These are phyloP conservation scores for Creontiades dilutus DNA, from an alignment of 2,888 invertebrate genomes.

Conservation along the genomic window DNA sequence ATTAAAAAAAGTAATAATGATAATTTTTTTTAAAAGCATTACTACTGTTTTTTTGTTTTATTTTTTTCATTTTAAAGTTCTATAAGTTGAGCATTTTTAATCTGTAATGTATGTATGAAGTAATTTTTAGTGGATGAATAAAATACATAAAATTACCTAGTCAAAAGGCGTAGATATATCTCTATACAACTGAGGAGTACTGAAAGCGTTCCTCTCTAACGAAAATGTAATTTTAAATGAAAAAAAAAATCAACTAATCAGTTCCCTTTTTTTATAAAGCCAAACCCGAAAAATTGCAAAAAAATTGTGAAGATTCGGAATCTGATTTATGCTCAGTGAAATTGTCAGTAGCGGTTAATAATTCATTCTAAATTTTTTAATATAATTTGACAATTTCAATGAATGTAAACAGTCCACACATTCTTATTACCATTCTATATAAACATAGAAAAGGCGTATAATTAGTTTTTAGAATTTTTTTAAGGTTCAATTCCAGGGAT, in stretches of 20 bases:
- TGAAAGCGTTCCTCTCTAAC: constrained; percentile 74
- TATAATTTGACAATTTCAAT: constrained; percentile 72
- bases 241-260: constrained; percentile 54
- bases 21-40: constrained; percentile 48
- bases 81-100: constrained; percentile 65
- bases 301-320: neutral
- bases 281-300: constrained; percentile 33
- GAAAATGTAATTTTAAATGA: constrained; percentile 73
- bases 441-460: constrained; percentile 54
- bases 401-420: constrained; percentile 67
- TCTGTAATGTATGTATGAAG: constrained; percentile 65
- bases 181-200: constrained; percentile 74
- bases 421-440: constrained; percentile 38
- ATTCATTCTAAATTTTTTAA: constrained; percentile 74
- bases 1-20: constrained; percentile 34
- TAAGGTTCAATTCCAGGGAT: constrained; percentile 67
- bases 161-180: constrained; percentile 75
- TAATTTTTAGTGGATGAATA: constrained; percentile 65
- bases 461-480: constrained; percentile 66
- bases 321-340: constrained; percentile 72
- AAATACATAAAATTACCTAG: constrained; percentile 73
- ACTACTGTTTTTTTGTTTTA: constrained; percentile 9
- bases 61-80: constrained; percentile 60
- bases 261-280: constrained; percentile 71
- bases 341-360: constrained; percentile 72